phyloP scores from a whole-genome alignment of 2,113 vertebrate species.

The Elaphurus davidianus region DNA sequence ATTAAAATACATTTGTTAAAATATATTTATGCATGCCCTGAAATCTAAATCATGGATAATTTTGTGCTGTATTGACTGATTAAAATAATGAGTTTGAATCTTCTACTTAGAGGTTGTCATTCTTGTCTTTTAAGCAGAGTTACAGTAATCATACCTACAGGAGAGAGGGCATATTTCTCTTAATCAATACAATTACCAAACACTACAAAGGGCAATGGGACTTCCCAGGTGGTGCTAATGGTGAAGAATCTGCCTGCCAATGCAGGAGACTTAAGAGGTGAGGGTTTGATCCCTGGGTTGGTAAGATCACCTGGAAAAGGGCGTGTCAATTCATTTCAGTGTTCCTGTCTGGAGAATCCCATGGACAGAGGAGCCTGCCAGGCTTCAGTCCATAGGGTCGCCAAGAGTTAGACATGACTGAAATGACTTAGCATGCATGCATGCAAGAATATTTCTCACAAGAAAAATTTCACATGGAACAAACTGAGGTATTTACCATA shows the following conservation, averaged over 20 bases:
- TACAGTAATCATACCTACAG: background rate
- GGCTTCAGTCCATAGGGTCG: background rate
- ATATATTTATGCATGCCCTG: background rate
- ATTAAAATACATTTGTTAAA: constrained; percentile 43
- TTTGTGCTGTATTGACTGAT: background rate
- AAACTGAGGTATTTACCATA: background rate
- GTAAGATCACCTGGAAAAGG: background rate
- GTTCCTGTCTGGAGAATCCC: background rate
- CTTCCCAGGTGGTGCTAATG: background rate
- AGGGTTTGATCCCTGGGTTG: background rate
- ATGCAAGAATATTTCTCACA: background rate
- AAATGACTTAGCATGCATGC: background rate
- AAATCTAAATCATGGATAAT: background rate
- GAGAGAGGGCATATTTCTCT: background rate
- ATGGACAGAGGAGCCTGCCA: background rate
- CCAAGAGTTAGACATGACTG: background rate
- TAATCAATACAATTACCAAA: background rate
- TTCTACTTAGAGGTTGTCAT: background rate
- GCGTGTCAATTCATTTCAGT: background rate
- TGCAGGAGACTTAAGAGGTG: background rate
- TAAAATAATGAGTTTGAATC: constrained; percentile 1
- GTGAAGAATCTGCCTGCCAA: background rate
- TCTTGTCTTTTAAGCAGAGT: background rate
- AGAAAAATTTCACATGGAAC: background rate
- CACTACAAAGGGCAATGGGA: background rate